phyloP scores from a whole-genome alignment of 2,797 vertebrate species.

The Brachyalestes nurse region DNA sequence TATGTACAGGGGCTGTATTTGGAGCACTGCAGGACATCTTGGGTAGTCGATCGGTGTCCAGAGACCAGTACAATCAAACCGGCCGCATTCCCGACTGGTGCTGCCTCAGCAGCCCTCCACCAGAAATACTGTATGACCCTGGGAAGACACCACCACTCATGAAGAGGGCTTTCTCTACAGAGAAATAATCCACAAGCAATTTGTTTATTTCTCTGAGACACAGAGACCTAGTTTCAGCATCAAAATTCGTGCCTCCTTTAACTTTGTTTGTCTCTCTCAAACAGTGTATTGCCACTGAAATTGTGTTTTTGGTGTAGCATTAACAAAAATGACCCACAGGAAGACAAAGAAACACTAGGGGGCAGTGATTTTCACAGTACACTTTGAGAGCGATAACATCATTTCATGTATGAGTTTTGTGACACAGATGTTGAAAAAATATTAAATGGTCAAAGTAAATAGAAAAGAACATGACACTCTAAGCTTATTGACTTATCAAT shows the following conservation, averaged over 20 bases:
- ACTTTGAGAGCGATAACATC: not conserved
- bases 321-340: not conserved
- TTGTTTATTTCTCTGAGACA: not conserved
- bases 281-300: not conserved
- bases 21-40: conserved; percentile 96
- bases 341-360: not conserved
- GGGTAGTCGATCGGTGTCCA: conserved; percentile 94
- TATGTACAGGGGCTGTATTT: conserved; percentile 88
- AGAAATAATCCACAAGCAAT: conserved; percentile 80
- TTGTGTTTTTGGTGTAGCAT: not conserved
- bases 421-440: not conserved
- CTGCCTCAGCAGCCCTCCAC: conserved; percentile 89
- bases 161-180: conserved; percentile 97
- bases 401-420: not conserved
- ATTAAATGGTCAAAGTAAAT: not conserved
- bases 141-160: conserved; percentile 92
- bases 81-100: conserved; percentile 97
- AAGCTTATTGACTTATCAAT: not conserved
- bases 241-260: not conserved
- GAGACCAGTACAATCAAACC: conserved; percentile 94
- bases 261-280: not conserved
- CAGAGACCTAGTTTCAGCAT: not conserved
- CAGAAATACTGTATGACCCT: conserved; percentile 90
- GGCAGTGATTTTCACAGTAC: not conserved
- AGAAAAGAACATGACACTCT: not conserved